phyloP scores from a whole-genome alignment of 2,113 vertebrate species.

The Piprites chloris region DNA sequence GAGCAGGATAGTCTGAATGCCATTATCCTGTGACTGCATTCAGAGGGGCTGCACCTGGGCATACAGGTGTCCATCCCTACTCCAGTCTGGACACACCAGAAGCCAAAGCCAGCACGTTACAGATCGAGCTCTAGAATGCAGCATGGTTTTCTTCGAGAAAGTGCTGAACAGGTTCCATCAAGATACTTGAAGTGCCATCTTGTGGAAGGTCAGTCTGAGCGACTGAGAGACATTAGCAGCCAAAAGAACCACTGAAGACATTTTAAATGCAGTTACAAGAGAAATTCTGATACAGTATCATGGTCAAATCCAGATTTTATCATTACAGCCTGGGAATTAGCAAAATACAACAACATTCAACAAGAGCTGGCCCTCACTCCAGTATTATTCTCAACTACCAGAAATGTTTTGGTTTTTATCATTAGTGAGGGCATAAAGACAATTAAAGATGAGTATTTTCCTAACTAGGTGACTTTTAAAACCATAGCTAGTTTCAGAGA shows the following conservation, averaged over 20 bases:
- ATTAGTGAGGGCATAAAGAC: not conserved
- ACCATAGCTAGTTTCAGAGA: not conserved
- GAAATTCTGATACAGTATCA: not conserved
- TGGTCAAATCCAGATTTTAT: not conserved
- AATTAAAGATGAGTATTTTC: not conserved
- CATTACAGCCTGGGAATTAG: not conserved
- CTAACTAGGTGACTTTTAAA: not conserved
- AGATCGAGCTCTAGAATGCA: not conserved
- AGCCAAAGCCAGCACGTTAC: not conserved
- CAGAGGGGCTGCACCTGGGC: not conserved
- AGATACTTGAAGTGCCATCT: not conserved
- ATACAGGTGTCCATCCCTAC: not conserved
- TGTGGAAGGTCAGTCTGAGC: not conserved
- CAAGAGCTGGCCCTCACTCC: not conserved
- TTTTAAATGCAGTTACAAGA: not conserved
- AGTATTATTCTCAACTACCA: not conserved
- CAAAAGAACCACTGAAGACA: not conserved
- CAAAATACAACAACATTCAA: not conserved
- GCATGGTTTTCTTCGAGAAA: not conserved
- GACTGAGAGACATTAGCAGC: not conserved
- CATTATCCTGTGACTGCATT: not conserved
- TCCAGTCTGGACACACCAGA: not conserved
- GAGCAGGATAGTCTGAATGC: not conserved
- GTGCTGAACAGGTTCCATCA: not conserved
- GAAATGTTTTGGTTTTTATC: not conserved